phyloP scores from a whole-genome alignment of 2,113 vertebrate species.

The Muscicapa adusta region DNA sequence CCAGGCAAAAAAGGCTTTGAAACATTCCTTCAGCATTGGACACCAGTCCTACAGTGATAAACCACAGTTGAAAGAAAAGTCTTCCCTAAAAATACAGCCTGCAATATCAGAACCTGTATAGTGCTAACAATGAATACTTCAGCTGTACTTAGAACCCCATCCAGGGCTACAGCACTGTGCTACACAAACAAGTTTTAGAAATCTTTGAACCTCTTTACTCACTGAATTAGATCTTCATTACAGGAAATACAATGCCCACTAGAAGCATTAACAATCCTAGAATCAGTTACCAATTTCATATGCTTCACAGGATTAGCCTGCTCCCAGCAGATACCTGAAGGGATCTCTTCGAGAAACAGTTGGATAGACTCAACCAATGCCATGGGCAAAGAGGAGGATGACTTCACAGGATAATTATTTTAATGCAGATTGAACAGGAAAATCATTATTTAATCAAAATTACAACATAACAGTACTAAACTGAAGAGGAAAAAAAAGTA shows the following conservation, averaged over 20 bases:
- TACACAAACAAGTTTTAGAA: not conserved
- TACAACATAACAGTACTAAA: not conserved
- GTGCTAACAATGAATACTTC: not conserved
- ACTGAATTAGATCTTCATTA: not conserved
- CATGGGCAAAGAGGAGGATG: not conserved
- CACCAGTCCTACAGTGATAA: not conserved
- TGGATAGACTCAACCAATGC: not conserved
- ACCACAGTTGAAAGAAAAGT: not conserved
- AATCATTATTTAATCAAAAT: not conserved
- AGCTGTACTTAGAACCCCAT: not conserved
- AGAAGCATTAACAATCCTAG: not conserved
- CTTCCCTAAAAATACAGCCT: not conserved
- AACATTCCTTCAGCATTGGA: not conserved
- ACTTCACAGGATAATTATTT: not conserved
- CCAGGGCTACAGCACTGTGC: not conserved
- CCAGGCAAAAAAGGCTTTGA: not conserved
- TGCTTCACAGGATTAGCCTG: not conserved
- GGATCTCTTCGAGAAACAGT: not conserved
- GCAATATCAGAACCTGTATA: not conserved
- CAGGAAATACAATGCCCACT: not conserved
- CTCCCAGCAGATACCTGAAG: not conserved
- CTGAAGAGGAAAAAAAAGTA: not conserved
- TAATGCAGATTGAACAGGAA: not conserved
- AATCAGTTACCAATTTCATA: not conserved
- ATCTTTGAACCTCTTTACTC: not conserved